Conservation (phyloP, 2,113 vertebrate species). For the Silurus meridionalis region DNA sequence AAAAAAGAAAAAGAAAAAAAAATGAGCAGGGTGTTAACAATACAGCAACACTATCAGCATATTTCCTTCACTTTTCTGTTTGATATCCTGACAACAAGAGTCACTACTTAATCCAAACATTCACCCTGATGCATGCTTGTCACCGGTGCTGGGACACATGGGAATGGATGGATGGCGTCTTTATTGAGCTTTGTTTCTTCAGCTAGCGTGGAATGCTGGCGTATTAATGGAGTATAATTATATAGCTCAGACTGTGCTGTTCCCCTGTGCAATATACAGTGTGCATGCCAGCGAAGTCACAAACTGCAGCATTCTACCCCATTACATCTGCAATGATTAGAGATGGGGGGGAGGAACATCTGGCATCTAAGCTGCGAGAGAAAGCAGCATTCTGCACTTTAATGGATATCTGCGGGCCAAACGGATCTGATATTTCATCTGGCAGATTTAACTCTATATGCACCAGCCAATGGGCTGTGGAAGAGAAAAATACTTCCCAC, state of each 20-base stretch:
- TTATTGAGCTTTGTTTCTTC: constrained; percentile 84
- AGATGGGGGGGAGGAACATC: constrained; percentile 94
- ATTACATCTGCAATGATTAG: constrained; percentile 99
- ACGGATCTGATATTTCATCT: constrained; percentile 85
- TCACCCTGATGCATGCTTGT: constrained; percentile 1
- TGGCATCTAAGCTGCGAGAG: constrained; percentile 94
- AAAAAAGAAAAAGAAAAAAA: constrained; percentile 43
- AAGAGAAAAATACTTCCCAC: constrained; percentile 56
- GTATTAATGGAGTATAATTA: constrained; percentile 98
- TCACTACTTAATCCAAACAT: constrained; percentile 33
- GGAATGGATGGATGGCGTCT: constrained; percentile 68
- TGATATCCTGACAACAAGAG: constrained; percentile 9
- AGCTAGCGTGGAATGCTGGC: constrained; percentile 88
- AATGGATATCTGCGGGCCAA: constrained; percentile 97
- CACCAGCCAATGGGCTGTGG: constrained; percentile 45
- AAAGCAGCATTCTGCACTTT: constrained; percentile 89
- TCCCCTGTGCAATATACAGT: constrained; percentile 90
- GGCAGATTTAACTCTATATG: constrained; percentile 83
- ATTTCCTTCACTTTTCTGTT: constrained; percentile 30
- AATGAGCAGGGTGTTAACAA: constrained; percentile 74
- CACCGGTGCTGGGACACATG: constrained; percentile 26
- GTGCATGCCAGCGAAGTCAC: constrained; percentile 94
- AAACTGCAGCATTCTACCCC: constrained; percentile 97
- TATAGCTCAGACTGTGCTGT: constrained; percentile 83
- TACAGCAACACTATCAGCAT: constrained; percentile 39